phyloP scores from a whole-genome alignment of 2,888 invertebrate species.

The Drosophila kanekoi region DNA sequence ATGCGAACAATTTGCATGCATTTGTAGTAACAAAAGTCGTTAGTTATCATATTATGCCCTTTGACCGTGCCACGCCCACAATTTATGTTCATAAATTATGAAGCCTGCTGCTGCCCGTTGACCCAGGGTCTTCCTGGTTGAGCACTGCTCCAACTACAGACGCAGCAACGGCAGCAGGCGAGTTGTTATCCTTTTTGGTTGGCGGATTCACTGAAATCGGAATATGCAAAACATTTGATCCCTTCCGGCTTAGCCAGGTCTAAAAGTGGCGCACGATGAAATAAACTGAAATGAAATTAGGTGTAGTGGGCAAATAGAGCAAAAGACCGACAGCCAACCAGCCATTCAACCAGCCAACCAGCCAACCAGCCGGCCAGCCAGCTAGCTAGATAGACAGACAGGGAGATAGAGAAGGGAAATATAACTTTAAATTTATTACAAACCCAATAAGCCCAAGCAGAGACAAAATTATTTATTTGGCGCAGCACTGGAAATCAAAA shows the following conservation, averaged over 20 bases:
- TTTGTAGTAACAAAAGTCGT: conserved; percentile 52
- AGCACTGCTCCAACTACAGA: conserved; percentile 1
- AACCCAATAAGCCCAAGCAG: conserved; percentile 47
- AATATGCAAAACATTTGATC: conserved; percentile 75
- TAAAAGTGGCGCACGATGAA: conserved; percentile 61
- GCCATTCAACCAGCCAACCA: background rate
- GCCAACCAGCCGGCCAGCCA: background rate
- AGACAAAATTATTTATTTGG: conserved; percentile 70
- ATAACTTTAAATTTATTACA: conserved; percentile 69
- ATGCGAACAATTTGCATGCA: conserved; percentile 68
- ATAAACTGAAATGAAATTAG: conserved; percentile 62
- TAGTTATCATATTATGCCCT: conserved; percentile 50
- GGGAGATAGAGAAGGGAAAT: background rate
- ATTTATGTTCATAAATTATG: conserved; percentile 70
- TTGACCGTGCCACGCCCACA: conserved; percentile 38
- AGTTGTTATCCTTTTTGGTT: conserved; percentile 39
- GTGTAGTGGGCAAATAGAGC: conserved; percentile 21
- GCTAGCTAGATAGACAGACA: background rate
- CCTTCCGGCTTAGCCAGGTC: conserved; percentile 73
- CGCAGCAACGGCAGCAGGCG: conserved; percentile 5
- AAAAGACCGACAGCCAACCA: conserved; percentile 5
- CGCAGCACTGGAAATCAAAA: conserved; percentile 45
- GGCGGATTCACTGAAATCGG: conserved; percentile 30
- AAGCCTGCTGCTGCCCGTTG: conserved; percentile 55
- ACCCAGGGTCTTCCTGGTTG: conserved; percentile 26